Base-by-base conservation (phyloP, 1,140 invertebrate species). In the Metopolophium dirhodum region DNA sequence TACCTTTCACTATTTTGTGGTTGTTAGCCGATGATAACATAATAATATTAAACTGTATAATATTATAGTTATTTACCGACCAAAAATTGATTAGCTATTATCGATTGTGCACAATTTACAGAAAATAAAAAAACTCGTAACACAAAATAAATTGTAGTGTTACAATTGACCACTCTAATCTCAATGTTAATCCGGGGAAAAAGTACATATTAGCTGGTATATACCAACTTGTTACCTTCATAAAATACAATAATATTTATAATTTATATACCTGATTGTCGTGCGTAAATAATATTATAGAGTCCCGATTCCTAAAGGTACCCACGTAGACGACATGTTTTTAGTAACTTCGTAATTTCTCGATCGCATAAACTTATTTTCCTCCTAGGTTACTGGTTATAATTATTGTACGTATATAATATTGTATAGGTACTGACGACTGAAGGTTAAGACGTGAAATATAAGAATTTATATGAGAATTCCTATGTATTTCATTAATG, bases 1-100 rank as follows among this genome's bases (percentile, higher is more conserved):
- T 49, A n/a, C 85, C 85, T 86, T 47, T 86, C 85, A 47, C 85
- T 47, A 86, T 86, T 85, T 85, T 85, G 83, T 26, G 83, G 83
- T 85, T 85, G 37, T 26, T 85, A 85, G 41, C 7, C 22, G 51
- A 85, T 41, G 37, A 41, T 85, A 85, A 41, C 23, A 85, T 22
- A 83, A 4, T 54, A 54, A n/a, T 77, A 77, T 35, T 83, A 83
- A 41, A 83, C 35, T 85, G 2, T 51, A 11, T 51, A 51, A 11
- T 51, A 51, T 45, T 51, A 51, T 45, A 41, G 37, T 85, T 8
- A 85, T 23, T 41, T 41, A 26, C 23, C 9, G 9, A 85, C 20
- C 2, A 4, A 45, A 45, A 85, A 85, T 14, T 26, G 23, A 26
- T 83, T 41, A 22, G 18, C 37, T 83, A 83, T 11, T 23, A 23